Evolutionary conservation across 2,113 vertebrate species (phyloP), one percentile per base, ranked within the genome.

Genomic region (Himantopus leucocephalus): DNA sequence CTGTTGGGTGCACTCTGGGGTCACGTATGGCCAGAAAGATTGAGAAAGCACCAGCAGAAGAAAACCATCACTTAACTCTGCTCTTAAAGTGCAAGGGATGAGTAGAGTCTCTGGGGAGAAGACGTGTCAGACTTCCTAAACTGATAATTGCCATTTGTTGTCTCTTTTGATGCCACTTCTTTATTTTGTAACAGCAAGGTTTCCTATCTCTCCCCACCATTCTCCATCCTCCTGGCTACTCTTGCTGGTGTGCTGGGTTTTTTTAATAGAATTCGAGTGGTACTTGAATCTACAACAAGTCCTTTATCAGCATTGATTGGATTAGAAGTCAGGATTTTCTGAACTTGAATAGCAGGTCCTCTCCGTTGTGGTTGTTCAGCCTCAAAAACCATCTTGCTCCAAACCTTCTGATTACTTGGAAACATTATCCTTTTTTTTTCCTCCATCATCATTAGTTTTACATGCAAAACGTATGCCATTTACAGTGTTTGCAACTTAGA

Each of bases 311-410:
- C 14, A 2, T 37, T 93, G 92, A 88, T 90, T 96, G 92, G 81
- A 93, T 93, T 96, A 85, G 66, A 92, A 89, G 39, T 67, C 52
- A 45, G 56, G 66, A 66, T 94, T 94, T 95, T 92, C 60, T 88
- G 78, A 70, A 64, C 34, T 64, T 94, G 89, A 91, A 72, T 90
- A 91, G 39, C 77, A 70, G 76, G 45, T 72, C 50, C 34, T 82
- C 16, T 87, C 70, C 60, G 47, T 60, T 81, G n/a, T 67, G 47
- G 34, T 89, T 87, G 52, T 62, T 90, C 66, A 92, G 62, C 66
- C 55, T 93, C 58, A 91, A 76, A 66, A 94, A 77, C 1, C 29
- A 30, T 62, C 79, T 84, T 86, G 50, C 68, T 88, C 22, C 55
- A 50, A 94, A 96, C 78, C 20, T 77, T 84, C 19, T 50, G 32